Conservation (phyloP, 1,140 invertebrate species). For the Drosophila aff. region DNA sequence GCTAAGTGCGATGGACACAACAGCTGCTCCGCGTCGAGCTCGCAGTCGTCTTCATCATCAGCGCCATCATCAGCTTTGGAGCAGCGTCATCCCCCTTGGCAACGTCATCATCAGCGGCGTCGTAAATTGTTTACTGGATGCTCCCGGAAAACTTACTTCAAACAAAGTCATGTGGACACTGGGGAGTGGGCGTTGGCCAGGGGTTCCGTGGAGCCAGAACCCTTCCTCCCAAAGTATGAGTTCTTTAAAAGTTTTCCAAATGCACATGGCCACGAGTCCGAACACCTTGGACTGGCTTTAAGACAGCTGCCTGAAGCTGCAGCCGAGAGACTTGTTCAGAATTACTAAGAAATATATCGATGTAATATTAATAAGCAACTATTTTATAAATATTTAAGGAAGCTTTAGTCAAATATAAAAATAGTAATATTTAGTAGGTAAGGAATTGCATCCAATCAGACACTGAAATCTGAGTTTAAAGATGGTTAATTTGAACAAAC, state of each 20-base stretch:
- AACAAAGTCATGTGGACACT: conserved; percentile 82
- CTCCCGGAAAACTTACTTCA: conserved; percentile 74
- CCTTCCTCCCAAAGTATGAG: conserved; percentile 58
- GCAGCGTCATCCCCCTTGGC: conserved; percentile 45
- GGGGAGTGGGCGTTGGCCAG: conserved; percentile 47
- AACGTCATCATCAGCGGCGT: conserved; percentile 80
- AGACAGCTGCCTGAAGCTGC: not conserved
- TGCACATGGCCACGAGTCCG: conserved; percentile 49
- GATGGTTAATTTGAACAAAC: too few species aligned
- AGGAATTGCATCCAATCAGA: too few species aligned
- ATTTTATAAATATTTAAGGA: not conserved
- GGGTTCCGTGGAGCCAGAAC: conserved; percentile 38
- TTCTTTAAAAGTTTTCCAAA: conserved; percentile 76
- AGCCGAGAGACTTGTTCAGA: not conserved
- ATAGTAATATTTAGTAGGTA: too few species aligned
- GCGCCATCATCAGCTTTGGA: conserved; percentile 26
- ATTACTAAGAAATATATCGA: too few species aligned
- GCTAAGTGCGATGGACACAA: conserved; percentile 70
- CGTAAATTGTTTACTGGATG: conserved; percentile 83
- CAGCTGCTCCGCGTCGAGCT: conserved; percentile 21
- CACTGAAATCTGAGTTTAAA: too few species aligned
- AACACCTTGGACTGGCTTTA: conserved; percentile 27
- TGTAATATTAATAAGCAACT: not conserved
- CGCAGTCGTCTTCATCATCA: conserved; percentile 45
- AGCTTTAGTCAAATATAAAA: not conserved